Base-by-base conservation (phyloP, 2,888 invertebrate species). In the Entomobrya multifasciata region DNA sequence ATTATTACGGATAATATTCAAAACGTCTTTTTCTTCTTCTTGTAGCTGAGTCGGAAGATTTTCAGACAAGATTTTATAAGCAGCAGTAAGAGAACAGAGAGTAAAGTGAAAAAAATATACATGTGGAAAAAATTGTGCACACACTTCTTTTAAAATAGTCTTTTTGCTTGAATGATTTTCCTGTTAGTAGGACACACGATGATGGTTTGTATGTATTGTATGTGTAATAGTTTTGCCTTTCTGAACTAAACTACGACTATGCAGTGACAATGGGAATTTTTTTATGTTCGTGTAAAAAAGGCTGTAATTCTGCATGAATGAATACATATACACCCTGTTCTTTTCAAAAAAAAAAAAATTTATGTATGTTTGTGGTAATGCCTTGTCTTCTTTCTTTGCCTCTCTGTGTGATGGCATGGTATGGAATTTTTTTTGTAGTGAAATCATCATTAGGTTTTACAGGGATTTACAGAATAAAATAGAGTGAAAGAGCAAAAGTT, bases 1-100 rank as follows among this genome's bases (percentile, higher is more conserved):
- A 52, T 77, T 65, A 65, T 65, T 77, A 60, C 22, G 36, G 77
- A 60, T 57, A 77, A 77, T 77, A 77, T 77, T 77, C 77, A 77
- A 76, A 76, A 76, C 10, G 30, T 76, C 11, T n/a, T n/a, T n/a
- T n/a, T n/a, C n/a, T n/a, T n/a, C n/a, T n/a, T 70, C 44, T 6
- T 6, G 36, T 8, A 8, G 4, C 36, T 36, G 36, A 36, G 5
- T 36, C 36, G 30, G 30, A 36, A 25, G 67, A 67, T 67, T 44
- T 15, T 49, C 8, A 15, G 49, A 67, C 30, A 13, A 11, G 67
- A 77, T 22, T 15, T 17, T 27, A 76, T 74, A 76, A 76, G 57
- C 76, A 55, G 55, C 52, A 76, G n/a, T n/a, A n/a, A n/a, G n/a
- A n/a, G n/a, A n/a, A n/a, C n/a, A 36, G 8, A 6, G 25, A 13